Evolutionary conservation across 92 coral and sea anemone species (phyloP).

Genomic region (Parazoanthus swiftii): DNA sequence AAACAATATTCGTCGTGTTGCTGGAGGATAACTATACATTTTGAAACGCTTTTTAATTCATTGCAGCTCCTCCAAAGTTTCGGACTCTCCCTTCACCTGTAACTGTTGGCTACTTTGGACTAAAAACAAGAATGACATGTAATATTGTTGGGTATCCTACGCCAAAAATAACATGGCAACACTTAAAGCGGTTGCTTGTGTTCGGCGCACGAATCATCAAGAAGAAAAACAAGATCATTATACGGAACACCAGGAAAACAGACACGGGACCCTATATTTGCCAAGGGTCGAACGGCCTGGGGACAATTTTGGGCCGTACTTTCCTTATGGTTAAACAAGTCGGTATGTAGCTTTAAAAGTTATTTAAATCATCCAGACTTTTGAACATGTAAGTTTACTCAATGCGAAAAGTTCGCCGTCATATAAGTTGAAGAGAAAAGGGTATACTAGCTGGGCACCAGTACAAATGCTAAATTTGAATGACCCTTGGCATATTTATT

Average conservation of each 20-base stretch:
- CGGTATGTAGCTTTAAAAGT: not conserved
- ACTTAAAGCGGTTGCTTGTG: not conserved
- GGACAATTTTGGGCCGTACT: not conserved
- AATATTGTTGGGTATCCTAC: conserved; percentile 15
- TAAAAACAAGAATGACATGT: conserved; percentile 11
- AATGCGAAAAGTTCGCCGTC: no score
- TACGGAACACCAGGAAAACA: not conserved
- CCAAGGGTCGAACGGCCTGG: not conserved
- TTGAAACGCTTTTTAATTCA: not conserved
- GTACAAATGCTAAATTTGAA: no score
- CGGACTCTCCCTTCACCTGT: not conserved
- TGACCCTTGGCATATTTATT: no score
- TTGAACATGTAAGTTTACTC: no score
- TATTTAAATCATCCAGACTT: no score
- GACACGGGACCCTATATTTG: conserved; percentile 3
- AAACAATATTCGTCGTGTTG: not conserved
- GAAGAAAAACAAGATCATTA: not conserved
- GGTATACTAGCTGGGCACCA: no score
- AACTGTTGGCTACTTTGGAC: not conserved
- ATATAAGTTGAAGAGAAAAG: no score
- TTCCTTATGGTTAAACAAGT: not conserved
- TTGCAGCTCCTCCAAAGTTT: conserved; percentile 8
- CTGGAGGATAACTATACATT: not conserved
- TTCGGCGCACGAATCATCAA: not conserved
- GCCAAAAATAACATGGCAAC: not conserved